phyloP scores from a whole-genome alignment of 1,140 invertebrate genomes.

The Drosophila lowei region DNA sequence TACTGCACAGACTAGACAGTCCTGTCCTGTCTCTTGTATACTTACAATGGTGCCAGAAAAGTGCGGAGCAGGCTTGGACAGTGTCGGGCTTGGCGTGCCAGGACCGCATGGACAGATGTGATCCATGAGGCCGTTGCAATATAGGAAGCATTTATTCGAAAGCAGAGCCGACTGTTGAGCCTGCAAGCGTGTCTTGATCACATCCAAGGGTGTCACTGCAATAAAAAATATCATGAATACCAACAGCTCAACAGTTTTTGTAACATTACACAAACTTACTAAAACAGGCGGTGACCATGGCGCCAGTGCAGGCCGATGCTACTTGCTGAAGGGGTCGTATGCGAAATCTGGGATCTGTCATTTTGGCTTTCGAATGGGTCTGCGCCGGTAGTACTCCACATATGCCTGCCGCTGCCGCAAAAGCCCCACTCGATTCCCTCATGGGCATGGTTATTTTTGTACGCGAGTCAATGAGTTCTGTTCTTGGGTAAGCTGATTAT shows the following conservation, averaged over 20 bases:
- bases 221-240: slow-evolving; percentile 22
- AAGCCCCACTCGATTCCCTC: slow-evolving; percentile 15
- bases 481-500: slow-evolving; percentile 35
- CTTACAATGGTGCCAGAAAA: slow-evolving; percentile 96
- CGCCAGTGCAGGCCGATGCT: slow-evolving; percentile 94
- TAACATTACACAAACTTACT: slow-evolving; percentile 85
- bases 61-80: slow-evolving; percentile 85
- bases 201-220: slow-evolving; percentile 98
- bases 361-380: slow-evolving; percentile 29
- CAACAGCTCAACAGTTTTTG: not conserved
- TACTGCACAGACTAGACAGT: not conserved
- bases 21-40: slow-evolving; percentile 83
- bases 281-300: slow-evolving; percentile 93
- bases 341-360: slow-evolving; percentile 88
- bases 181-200: slow-evolving; percentile 98
- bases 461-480: slow-evolving; percentile 17
- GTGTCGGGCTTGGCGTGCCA: slow-evolving; percentile 83
- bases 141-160: slow-evolving; percentile 96
- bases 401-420: slow-evolving; percentile 18
- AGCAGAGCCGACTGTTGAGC: slow-evolving; percentile 90
- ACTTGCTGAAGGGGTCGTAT: slow-evolving; percentile 95
- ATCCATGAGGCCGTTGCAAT: slow-evolving; percentile 99
- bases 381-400: not conserved
- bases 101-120: slow-evolving; percentile 95
- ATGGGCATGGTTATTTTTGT: slow-evolving; percentile 10